Conservation (phyloP, 2,888 invertebrate genomes). For the Caenorhabditis uteleia region DNA sequence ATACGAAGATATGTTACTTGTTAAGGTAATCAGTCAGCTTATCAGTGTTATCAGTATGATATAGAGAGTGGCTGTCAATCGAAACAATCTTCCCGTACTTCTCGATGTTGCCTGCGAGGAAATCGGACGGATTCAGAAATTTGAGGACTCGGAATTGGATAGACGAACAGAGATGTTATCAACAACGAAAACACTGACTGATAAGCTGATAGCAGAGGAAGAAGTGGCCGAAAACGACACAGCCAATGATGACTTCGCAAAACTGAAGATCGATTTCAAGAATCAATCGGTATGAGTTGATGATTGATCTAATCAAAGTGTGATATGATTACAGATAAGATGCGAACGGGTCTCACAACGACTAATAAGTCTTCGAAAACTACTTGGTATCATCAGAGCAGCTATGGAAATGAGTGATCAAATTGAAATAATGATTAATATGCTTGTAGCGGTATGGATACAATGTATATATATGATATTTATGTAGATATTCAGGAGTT, state of each 20-base stretch:
- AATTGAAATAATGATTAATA: constrained; percentile 25
- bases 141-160: constrained; percentile 41
- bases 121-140: constrained; percentile 37
- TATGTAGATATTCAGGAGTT: no score
- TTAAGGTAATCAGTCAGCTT: constrained; percentile 22
- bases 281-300: constrained; percentile 44
- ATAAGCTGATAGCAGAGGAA: constrained; percentile 11
- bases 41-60: no score
- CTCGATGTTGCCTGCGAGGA: constrained; percentile 37
- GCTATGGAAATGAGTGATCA: constrained; percentile 36
- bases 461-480: neutral
- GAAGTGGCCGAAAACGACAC: constrained; percentile 14
- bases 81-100: constrained; percentile 36
- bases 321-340: constrained; percentile 26
- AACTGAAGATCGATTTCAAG: constrained; percentile 45
- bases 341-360: constrained; percentile 46
- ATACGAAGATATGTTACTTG: constrained; percentile 53
- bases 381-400: constrained; percentile 31
- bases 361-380: constrained; percentile 31
- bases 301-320: neutral
- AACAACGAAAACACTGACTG: constrained; percentile 21
- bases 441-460: constrained; percentile 28
- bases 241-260: constrained; percentile 34
- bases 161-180: constrained; percentile 39
- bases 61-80: constrained; percentile 36